These are phyloP conservation scores for Perca fluviatilis DNA, from an alignment of 2,113 vertebrate species.

Conservation along the genomic window DNA sequence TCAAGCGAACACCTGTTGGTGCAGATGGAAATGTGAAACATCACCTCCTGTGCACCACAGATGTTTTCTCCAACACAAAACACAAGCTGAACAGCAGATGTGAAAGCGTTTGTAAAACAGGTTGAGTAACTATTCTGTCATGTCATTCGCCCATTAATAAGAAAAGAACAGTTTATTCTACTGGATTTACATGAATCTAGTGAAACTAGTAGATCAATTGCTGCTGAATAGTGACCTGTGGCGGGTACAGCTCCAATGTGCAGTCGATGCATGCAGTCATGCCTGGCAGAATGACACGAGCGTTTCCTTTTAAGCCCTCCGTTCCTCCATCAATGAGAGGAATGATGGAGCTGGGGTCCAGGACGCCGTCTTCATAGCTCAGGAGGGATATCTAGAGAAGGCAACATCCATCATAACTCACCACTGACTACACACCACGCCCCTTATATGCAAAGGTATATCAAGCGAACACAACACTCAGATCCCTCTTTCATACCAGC, in stretches of 20 bases:
- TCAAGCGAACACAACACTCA: not conserved
- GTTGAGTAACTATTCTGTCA: not conserved
- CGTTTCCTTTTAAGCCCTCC: constrained; percentile 98
- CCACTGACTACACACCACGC: not conserved
- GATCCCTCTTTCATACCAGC: constrained; percentile 85
- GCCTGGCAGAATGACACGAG: constrained; percentile 96
- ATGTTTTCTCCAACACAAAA: constrained; percentile 8
- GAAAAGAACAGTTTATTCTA: not conserved
- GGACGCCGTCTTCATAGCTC: constrained; percentile 92
- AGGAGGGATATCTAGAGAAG: constrained; percentile 87
- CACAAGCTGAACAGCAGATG: not conserved
- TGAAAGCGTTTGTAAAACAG: not conserved
- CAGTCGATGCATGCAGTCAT: constrained; percentile 98
- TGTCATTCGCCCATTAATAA: not conserved
- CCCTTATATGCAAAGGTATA: not conserved
- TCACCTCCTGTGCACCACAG: constrained; percentile 1
- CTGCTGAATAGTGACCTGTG: constrained; percentile 87
- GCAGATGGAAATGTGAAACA: constrained; percentile 30
- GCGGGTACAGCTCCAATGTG: constrained; percentile 96
- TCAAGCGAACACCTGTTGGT: constrained; percentile 28
- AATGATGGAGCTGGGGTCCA: constrained; percentile 96
- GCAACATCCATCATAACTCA: not conserved
- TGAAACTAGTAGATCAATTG: not conserved
- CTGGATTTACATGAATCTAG: not conserved
- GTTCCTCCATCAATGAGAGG: constrained; percentile 97